Conservation (phyloP, 1,140 invertebrate genomes). For the Spodoptera frugiperda region DNA sequence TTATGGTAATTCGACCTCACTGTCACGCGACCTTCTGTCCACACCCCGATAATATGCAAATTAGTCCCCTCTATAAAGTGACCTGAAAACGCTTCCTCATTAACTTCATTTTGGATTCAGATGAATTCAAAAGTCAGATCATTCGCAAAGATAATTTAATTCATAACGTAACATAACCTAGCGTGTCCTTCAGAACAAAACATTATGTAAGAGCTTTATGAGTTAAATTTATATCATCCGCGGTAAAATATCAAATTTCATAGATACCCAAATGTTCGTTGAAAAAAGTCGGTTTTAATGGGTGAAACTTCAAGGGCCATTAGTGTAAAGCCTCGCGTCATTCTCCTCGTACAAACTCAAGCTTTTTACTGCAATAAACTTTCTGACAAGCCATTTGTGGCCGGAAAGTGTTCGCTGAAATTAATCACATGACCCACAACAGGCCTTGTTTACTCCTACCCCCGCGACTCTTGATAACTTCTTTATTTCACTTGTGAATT, state of each 20-base stretch:
- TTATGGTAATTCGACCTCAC: slow-evolving; percentile 77
- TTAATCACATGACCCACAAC: slow-evolving; percentile 65
- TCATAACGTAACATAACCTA: slow-evolving; percentile 10
- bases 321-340: slow-evolving; percentile 68
- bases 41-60: slow-evolving; percentile 81
- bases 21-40: slow-evolving; percentile 80
- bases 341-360: slow-evolving; percentile 61
- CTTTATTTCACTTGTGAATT: slow-evolving; percentile 61
- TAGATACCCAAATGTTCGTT: slow-evolving; percentile 43
- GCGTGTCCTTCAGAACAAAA: background rate
- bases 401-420: slow-evolving; percentile 64
- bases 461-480: slow-evolving; percentile 57
- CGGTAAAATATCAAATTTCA: slow-evolving; percentile 44
- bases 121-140: slow-evolving; percentile 42
- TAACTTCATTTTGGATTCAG: slow-evolving; percentile 56
- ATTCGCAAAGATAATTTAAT: slow-evolving; percentile 11
- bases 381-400: slow-evolving; percentile 69
- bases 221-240: slow-evolving; percentile 35
- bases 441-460: slow-evolving; percentile 54
- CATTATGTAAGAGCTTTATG: slow-evolving; percentile 15
- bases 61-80: slow-evolving; percentile 71
- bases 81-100: slow-evolving; percentile 78
- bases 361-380: slow-evolving; percentile 72
- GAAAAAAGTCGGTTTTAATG: slow-evolving; percentile 64
- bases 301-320: slow-evolving; percentile 65